Base-by-base conservation (phyloP, 2,797 vertebrate genomes). In the Fratercula arctica region DNA sequence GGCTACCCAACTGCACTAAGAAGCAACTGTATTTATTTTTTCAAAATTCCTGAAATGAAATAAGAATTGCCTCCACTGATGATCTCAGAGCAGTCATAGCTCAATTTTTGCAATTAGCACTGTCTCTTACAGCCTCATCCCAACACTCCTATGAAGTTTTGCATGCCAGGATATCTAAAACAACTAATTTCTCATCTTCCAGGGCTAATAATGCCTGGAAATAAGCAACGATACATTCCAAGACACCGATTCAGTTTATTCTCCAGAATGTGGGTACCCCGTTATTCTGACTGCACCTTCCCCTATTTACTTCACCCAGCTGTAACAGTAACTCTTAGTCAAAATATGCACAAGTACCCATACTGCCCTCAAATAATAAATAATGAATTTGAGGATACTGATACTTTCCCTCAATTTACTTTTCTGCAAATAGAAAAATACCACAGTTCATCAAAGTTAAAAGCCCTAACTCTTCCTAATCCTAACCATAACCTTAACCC, bases 401-500 rank as follows among this genome's bases (percentile, higher is more conserved):
- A 70, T 48, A 67, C 28, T 60, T 86, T 23, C 16, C 41, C 31
- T 85, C 50, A 23, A 59, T 88, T 81, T 60, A 41, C 25, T 89
- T 93, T 56, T 64, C 86, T 94, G 56, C 10, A 94, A 87, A 68
- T 5, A 80, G 60, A 25, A 91, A 77, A 94, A 80, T 35, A 74
- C 10, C 2, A 1, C 60, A 35, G 72, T 53, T 79, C 70, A 59
- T 79, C 67, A 12, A 70, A 83, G 74, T 87, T 74, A 87, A 91
- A 96, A 96, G 81, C 86, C 25, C 48, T 70, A 67, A 74, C 78
- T 60, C n/a, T 45, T 67, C 51, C 81, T 95, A 96, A 96, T 63
- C 78, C 78, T 85, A 70, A 33, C 48, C 23, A 26, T 77, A 97
- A 93, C 88, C 83, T 79, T 76, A 72, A 88, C 73, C 80, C 37